Evolutionary conservation across 2,113 vertebrate species (phyloP), one percentile per base, ranked within the genome.

Genomic region (Naja naja): DNA sequence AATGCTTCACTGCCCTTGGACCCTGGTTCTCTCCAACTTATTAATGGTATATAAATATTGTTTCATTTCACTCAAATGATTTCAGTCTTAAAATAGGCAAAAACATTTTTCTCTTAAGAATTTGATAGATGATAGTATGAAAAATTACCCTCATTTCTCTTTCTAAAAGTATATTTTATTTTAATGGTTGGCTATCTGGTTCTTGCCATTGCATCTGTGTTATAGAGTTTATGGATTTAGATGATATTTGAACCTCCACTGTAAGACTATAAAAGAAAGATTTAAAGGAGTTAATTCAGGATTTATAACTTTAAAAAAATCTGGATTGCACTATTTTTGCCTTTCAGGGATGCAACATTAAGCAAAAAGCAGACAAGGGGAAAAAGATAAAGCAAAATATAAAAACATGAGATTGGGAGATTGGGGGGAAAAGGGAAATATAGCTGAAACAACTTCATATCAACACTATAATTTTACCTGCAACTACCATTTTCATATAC

Each of bases 1-100:
- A 99, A 99, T 88, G 93, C 95, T 87, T 98, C 98, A 88, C 94
- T 99, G 96, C 97, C 97, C 92, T 95, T 97, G 90, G 98, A 98
- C 91, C 96, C 97, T 0, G 96, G 97, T 54, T 97, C 98, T 86
- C 97, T 98, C 64, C 98, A 97, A 52, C 95, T 98, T 90, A 97
- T 98, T 93, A 98, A 94, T 3, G 98, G 98, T 99, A 94, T 93
- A 97, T 97, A 58, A 43, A 89, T 23, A 3, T 7, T 0, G 0
- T 2, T 53, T 22, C 47, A 25, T 18, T 47, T 89, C 69, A 53
- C 2, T 87, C 60, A 64, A 56, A 23, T 90, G 34, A 56, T 8
- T 93, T 64, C 49, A 12, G 34, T 91, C 55, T 60, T 34, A 69
- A 52, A 91, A 27, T 39, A 23, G 34, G 30, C 20, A 64, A n/a